Evolutionary conservation across 2,113 vertebrate species (phyloP).

Genomic region (rat (Rattus norvegicus)): DNA sequence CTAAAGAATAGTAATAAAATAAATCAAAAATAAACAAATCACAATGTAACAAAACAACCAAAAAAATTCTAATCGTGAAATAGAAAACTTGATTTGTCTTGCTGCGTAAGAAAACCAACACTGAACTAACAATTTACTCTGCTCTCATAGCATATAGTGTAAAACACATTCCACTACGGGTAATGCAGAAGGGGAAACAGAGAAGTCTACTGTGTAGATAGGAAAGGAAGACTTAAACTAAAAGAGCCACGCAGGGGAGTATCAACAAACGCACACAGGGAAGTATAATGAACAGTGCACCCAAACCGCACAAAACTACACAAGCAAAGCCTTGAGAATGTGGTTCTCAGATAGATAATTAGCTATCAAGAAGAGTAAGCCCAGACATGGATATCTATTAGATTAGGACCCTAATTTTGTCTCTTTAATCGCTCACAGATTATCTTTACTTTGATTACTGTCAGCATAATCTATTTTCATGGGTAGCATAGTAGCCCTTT

Average conservation of each 20-base stretch:
- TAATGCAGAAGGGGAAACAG: background rate
- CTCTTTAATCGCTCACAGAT: background rate
- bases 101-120: background rate
- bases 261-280: background rate
- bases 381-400: background rate
- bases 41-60: too few relatives aligned
- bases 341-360: background rate
- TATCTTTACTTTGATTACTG: background rate
- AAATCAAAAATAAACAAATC: too few relatives aligned
- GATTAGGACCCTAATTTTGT: background rate
- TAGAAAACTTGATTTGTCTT: background rate
- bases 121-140: background rate
- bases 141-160: background rate
- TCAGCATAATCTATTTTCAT: background rate
- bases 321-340: background rate
- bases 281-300: background rate
- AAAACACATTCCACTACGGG: background rate
- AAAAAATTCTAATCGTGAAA: background rate
- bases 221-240: background rate
- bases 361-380: background rate
- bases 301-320: background rate
- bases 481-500: background rate
- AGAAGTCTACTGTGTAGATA: background rate
- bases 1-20: too few relatives aligned
- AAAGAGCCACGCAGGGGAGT: background rate